A percentile compares a stretch with the other conserved stretches of the same genome.
These are phyloP conservation scores for Falcaria lacertinaria DNA, from an alignment of 2,888 invertebrate genomes.

Conservation along the genomic window DNA sequence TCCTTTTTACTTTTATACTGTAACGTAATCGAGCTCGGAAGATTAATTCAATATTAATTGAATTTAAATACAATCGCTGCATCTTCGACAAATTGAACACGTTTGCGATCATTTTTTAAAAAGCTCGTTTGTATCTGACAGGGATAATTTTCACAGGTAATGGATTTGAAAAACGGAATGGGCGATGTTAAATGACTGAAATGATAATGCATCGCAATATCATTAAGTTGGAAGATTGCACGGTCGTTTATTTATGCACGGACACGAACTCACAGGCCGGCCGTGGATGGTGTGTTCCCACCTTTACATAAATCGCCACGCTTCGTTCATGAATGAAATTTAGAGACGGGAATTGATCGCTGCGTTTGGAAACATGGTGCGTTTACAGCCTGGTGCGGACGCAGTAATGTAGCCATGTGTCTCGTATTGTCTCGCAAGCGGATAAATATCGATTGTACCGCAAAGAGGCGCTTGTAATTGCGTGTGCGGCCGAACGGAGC, in stretches of 20 bases:
- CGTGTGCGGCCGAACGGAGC: constrained; percentile 71
- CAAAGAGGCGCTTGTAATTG: constrained; percentile 75
- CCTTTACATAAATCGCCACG: constrained; percentile 38
- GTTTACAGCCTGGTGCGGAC: constrained; percentile 22
- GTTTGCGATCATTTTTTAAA: constrained; percentile 20
- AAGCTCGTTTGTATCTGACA: constrained; percentile 15
- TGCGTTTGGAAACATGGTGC: constrained; percentile 26
- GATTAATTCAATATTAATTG: constrained; percentile 33
- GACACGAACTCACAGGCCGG: constrained; percentile 28
- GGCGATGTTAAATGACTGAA: constrained; percentile 46
- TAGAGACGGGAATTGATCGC: constrained; percentile 38
- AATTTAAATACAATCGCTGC: constrained; percentile 27
- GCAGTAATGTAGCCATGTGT: constrained; percentile 55
- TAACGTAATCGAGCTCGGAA: constrained; percentile 20
- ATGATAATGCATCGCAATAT: constrained; percentile 55
- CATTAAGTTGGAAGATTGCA: constrained; percentile 58
- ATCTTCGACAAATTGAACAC: constrained; percentile 21
- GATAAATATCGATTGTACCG: constrained; percentile 71
- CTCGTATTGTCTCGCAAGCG: constrained; percentile 55
- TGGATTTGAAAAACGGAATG: constrained; percentile 40
- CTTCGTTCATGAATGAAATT: constrained; percentile 29
- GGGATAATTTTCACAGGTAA: constrained; percentile 23
- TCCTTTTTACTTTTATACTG: constrained; percentile 32
- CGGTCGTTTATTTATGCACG: constrained; percentile 53
- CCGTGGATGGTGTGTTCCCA: constrained; percentile 30